Evolutionary conservation across 2,113 vertebrate genomes (phyloP).

Genomic region (Bujurquina vittata): DNA sequence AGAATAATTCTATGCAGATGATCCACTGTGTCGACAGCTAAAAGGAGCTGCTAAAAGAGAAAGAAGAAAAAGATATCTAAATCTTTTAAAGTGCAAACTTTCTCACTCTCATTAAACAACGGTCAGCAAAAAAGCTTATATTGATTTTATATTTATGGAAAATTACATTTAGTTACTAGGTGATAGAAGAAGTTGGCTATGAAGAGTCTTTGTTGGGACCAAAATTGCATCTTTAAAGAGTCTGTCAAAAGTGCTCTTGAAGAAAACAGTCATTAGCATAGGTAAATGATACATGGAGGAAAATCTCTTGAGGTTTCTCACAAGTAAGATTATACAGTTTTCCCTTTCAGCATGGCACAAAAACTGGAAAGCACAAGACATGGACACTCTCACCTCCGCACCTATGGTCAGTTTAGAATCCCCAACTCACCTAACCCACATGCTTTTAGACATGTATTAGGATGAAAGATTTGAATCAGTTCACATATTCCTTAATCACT

Average conservation of each 20-base stretch:
- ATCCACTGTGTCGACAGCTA: background rate
- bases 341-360: background rate
- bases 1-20: too few species aligned
- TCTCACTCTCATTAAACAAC: background rate
- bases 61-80: background rate
- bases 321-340: background rate
- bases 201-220: background rate
- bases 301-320: background rate
- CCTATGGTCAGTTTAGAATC: background rate
- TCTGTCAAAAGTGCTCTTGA: background rate
- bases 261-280: constrained; percentile 1
- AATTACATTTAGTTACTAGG: too few species aligned
- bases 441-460: background rate
- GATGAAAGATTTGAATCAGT: background rate
- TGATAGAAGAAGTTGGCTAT: background rate
- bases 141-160: too few species aligned
- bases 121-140: too few species aligned
- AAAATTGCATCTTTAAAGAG: background rate
- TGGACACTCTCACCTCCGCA: background rate
- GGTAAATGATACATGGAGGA: background rate
- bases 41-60: background rate
- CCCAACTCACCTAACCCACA: background rate
- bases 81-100: background rate
- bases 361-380: background rate
- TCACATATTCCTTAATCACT: background rate